phyloP scores from a whole-genome alignment of 92 coral and sea anemone genomes.

The Blastomussa wellsi region DNA sequence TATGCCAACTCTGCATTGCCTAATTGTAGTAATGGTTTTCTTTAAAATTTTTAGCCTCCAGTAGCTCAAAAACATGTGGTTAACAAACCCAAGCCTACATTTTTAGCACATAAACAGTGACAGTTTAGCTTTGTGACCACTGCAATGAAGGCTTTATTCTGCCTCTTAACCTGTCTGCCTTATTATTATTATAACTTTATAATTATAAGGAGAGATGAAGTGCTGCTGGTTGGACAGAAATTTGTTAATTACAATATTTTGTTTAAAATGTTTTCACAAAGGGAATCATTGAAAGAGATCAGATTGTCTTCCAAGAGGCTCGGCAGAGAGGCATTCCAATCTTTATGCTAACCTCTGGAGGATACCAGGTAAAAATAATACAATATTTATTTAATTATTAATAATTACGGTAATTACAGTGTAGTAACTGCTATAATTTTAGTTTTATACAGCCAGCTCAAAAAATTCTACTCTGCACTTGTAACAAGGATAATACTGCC shows the following conservation, averaged over 20 bases:
- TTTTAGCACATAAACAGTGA: no score
- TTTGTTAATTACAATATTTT: not conserved
- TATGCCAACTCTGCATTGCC: no score
- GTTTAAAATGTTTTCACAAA: conserved; percentile 4
- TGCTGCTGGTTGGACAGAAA: not conserved
- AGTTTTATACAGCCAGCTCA: not conserved
- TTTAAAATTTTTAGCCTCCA: no score
- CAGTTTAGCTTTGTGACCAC: no score
- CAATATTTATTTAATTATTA: not conserved
- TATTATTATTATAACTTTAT: no score
- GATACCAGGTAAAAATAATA: conserved; percentile 77
- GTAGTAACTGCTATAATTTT: not conserved
- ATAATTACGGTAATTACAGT: not conserved
- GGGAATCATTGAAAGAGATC: conserved; percentile 96
- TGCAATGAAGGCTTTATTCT: no score
- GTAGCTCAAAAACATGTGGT: no score
- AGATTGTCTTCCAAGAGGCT: conserved; percentile 86
- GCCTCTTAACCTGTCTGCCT: no score
- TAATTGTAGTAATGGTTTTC: no score
- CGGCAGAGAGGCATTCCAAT: conserved; percentile 76
- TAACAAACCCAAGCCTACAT: no score
- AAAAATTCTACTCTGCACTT: no score
- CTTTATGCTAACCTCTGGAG: conserved; percentile 97
- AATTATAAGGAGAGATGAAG: not conserved
- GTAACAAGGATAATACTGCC: no score